phyloP scores from a whole-genome alignment of 1,140 invertebrate genomes.

The Heliconius hermathena region DNA sequence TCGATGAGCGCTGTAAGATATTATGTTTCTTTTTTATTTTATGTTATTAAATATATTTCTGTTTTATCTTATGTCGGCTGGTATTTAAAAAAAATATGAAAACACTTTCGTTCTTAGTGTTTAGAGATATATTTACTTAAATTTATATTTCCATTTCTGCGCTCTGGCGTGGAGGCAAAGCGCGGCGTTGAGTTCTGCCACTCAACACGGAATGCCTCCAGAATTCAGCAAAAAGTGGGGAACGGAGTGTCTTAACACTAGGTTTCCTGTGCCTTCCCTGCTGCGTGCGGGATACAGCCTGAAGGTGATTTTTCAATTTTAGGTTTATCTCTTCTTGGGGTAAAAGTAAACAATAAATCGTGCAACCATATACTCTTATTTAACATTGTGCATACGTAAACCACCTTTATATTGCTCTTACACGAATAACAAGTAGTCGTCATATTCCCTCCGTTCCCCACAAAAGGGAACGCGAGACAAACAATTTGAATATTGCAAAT shows the following conservation, averaged over 20 bases:
- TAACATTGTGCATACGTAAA: neutral
- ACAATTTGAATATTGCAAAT: constrained; percentile 3
- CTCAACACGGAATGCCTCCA: too few relatives aligned
- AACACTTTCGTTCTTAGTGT: too few relatives aligned
- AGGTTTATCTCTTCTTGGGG: too few relatives aligned
- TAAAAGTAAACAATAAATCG: neutral
- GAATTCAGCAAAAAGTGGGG: too few relatives aligned
- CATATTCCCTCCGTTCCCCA: neutral
- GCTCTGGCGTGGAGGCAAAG: too few relatives aligned
- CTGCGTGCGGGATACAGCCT: too few relatives aligned
- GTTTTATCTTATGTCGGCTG: neutral
- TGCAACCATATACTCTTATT: neutral
- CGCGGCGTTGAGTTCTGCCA: too few relatives aligned
- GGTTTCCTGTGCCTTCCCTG: too few relatives aligned
- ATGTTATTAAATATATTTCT: neutral
- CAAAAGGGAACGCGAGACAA: neutral
- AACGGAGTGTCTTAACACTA: too few relatives aligned
- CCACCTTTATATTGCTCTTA: neutral
- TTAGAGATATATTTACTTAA: too few relatives aligned
- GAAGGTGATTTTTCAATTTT: too few relatives aligned
- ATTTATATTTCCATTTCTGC: too few relatives aligned
- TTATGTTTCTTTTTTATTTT: neutral
- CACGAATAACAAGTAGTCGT: neutral
- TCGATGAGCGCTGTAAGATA: neutral
- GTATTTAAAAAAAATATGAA: neutral